Evolutionary conservation across 2,113 vertebrate genomes (phyloP).

Genomic region (Hippocampus zosterae): DNA sequence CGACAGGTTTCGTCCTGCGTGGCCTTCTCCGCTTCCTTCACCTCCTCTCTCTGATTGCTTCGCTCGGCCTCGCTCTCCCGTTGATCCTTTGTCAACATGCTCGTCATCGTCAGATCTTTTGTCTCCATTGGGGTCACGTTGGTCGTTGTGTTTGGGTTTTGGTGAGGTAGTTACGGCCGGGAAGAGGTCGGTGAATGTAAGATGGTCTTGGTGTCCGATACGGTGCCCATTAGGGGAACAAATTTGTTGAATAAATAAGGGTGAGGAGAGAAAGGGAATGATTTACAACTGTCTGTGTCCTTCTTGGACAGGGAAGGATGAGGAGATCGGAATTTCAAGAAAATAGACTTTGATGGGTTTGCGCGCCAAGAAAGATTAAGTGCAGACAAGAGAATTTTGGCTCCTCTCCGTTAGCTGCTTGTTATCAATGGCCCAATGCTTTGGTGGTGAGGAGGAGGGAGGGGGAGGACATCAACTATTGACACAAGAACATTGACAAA

Average conservation of each 20-base stretch:
- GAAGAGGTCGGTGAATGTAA: constrained; percentile 47
- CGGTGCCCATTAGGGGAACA: constrained; percentile 70
- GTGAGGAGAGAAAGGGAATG: neutral
- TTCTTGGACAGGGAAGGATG: constrained; percentile 14
- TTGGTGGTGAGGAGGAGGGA: constrained; percentile 7
- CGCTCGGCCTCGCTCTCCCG: constrained; percentile 45
- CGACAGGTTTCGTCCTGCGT: constrained; percentile 73
- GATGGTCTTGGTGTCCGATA: constrained; percentile 48
- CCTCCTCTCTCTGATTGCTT: constrained; percentile 58
- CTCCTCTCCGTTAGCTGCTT: constrained; percentile 31
- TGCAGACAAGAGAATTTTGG: constrained; percentile 27
- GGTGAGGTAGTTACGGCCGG: constrained; percentile 46
- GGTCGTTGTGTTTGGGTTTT: constrained; percentile 35
- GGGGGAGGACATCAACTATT: constrained; percentile 1
- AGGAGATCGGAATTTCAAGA: neutral
- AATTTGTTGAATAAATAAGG: constrained; percentile 39
- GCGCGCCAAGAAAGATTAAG: constrained; percentile 30
- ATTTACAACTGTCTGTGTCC: constrained; percentile 2
- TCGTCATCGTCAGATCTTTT: constrained; percentile 69
- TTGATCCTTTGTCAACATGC: constrained; percentile 55
- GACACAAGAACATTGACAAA: neutral
- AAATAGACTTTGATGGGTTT: constrained; percentile 17
- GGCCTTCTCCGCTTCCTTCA: constrained; percentile 67
- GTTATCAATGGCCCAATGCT: constrained; percentile 16
- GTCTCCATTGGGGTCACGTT: constrained; percentile 79